These are phyloP conservation scores for Nomada lathburiana DNA, from an alignment of 2,888 invertebrate genomes.

Conservation along the genomic window DNA sequence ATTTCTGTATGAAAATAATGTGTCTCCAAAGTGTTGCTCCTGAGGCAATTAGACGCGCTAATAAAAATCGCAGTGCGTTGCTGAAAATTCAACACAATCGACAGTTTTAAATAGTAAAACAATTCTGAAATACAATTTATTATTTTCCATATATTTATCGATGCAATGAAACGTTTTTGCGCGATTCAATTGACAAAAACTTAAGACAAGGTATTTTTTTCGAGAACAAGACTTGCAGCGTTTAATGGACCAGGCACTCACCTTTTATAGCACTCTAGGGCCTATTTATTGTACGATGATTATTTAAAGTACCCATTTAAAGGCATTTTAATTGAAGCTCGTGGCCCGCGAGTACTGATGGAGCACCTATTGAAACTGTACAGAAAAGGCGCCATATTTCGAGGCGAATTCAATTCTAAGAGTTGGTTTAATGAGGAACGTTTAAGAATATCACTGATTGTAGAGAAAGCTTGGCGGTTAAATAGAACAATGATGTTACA, in stretches of 20 bases:
- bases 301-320: constrained; percentile 45
- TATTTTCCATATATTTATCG: neutral
- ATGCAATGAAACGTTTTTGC: constrained; percentile 40
- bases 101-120: neutral
- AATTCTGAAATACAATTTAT: neutral
- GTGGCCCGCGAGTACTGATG: constrained; percentile 13
- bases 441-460: constrained; percentile 14
- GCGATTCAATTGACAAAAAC: neutral
- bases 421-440: constrained; percentile 17
- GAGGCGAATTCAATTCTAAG: constrained; percentile 27
- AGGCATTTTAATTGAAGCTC: constrained; percentile 43
- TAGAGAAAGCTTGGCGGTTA: neutral
- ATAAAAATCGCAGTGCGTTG: neutral
- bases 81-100: too few relatives aligned
- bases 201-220: neutral
- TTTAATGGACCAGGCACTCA: constrained; percentile 4
- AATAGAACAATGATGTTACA: neutral
- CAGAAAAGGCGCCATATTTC: constrained; percentile 38
- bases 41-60: neutral
- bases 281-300: constrained; percentile 35
- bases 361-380: constrained; percentile 24
- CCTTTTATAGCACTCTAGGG: constrained; percentile 7
- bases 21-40: too few relatives aligned
- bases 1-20: too few relatives aligned
- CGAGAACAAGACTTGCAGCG: neutral